Evolutionary conservation across 2,797 vertebrate genomes (phyloP).

Genomic region (Distichodus sexfasciatus): DNA sequence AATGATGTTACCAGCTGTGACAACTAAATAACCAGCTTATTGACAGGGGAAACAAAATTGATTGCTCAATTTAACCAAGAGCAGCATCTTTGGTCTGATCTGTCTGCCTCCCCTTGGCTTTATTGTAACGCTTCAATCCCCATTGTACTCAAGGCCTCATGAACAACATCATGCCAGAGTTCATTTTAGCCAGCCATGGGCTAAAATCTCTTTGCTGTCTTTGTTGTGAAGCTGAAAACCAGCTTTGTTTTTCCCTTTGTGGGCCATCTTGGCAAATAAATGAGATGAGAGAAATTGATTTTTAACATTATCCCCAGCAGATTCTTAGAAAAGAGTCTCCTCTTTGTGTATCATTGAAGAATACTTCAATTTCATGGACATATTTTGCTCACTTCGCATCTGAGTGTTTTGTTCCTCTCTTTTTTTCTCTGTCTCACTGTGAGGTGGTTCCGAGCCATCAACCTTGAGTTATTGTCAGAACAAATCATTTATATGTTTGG

Average conservation of each 20-base stretch:
- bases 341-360: conserved; percentile 5
- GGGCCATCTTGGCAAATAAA: background rate
- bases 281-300: conserved; percentile 9
- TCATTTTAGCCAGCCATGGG: conserved; percentile 1
- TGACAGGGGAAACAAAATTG: background rate
- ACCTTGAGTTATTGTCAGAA: conserved; percentile 22
- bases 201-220: background rate
- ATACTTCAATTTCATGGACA: background rate
- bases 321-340: conserved; percentile 7
- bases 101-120: background rate
- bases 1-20: conserved; percentile 4
- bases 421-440: background rate
- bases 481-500: background rate
- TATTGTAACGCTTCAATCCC: background rate
- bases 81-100: background rate
- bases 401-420: background rate
- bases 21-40: background rate
- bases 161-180: background rate
- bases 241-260: background rate
- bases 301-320: conserved; percentile 13
- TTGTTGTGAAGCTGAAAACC: conserved; percentile 18
- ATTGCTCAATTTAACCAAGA: background rate
- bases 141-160: background rate
- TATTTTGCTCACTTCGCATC: background rate
- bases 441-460: conserved; percentile 21